Evolutionary conservation across 2,888 invertebrate genomes (phyloP), one percentile per base, ranked within the genome.

Genomic region (Lasioglossum vierecki): DNA sequence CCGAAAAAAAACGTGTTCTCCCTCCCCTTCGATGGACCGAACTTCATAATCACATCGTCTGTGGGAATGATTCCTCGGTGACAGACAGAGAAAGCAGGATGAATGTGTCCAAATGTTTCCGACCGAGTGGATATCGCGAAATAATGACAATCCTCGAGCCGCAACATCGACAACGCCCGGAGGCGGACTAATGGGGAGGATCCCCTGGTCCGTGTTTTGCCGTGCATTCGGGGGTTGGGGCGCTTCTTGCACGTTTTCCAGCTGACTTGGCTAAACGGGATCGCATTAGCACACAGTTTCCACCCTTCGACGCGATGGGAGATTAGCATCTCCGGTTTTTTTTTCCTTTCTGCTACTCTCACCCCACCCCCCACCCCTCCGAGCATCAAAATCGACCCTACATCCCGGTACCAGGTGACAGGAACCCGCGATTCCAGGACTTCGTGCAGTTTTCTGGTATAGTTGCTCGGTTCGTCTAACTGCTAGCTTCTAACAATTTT

Each of bases 261-360:
- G 93, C 85, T 94, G 94, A 94, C 95, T 95, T 95, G 93, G 91
- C 94, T 94, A 94, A 94, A 94, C 93, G 93, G 94, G 94, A 94
- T 94, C 92, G 94, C 94, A 94, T 94, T 94, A 94, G 94, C 93
- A 91, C 93, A 90, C 92, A 92, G 89, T 92, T 92, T 89, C 88
- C 92, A 84, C 92, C 93, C 91, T 89, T 89, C 89, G 91, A 87
- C 89, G 91, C 89, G 88, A 91, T 90, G 89, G 91, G 92, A 94
- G 94, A 94, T 94, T 94, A 94, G 93, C 94, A 94, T 94, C 94
- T 93, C 92, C 86, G 91, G 90, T 91, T 91, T 92, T 91, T 91
- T 90, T 84, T 53, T 9, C 8, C 53, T 53, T 53, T 53, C 53
- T 63, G 41, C 41, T n/a, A 30, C 46, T 66, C 66, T 30, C 60